Evolutionary conservation across 2,797 vertebrate species (phyloP).

Genomic region (Stomatorhinus walkeri): DNA sequence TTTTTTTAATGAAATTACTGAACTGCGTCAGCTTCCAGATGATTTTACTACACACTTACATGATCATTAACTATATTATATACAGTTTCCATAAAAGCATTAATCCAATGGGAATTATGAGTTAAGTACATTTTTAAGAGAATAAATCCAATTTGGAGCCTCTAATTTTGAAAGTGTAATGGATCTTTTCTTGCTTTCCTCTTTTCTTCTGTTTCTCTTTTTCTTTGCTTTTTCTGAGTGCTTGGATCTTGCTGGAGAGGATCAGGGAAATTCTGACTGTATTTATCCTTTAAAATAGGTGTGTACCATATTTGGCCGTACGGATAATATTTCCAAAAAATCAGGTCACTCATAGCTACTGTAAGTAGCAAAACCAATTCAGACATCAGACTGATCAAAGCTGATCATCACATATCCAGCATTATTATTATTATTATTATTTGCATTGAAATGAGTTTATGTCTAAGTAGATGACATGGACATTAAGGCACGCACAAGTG

Average conservation of each 20-base stretch:
- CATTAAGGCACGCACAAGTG: not conserved
- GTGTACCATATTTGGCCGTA: not conserved
- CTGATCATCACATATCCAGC: not conserved
- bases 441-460: not conserved
- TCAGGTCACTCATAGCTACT: not conserved
- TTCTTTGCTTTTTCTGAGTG: not conserved
- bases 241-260: not conserved
- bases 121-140: not conserved
- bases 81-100: not conserved
- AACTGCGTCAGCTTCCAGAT: not conserved
- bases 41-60: slow-evolving; percentile 4
- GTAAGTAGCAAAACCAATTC: not conserved
- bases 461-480: not conserved
- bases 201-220: not conserved
- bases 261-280: not conserved
- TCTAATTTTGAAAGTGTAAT: not conserved
- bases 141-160: not conserved
- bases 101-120: not conserved
- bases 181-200: not conserved
- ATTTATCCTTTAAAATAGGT: not conserved
- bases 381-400: not conserved
- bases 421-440: not conserved
- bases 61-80: not conserved
- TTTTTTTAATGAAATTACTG: not conserved
- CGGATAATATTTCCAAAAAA: not conserved